Base-by-base conservation (phyloP, 1,140 invertebrate species). In the Temnothorax nylanderi region DNA sequence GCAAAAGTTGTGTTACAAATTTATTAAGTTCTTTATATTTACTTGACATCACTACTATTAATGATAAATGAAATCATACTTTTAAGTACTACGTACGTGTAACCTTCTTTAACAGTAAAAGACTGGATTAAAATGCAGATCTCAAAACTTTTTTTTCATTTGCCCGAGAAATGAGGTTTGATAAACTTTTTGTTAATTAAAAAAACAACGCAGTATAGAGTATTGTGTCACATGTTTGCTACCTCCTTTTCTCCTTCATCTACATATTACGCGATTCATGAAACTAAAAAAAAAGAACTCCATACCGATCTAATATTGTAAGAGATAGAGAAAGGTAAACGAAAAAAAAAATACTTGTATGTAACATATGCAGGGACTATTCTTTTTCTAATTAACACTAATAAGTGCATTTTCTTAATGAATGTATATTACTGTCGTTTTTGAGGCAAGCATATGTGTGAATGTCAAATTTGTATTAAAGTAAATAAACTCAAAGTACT, bases 401-500 rank as follows among this genome's bases (percentile, higher is more conserved):
- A 89, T 87, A 91, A 64, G 18, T 60, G 47, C 58, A 76, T 16
- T 65, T 41, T 78, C 54, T 85, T 67, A 88, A 91, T 85, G 90
- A 93, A 89, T 89, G 85, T 91, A 92, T 84, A 91, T 90, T 92
- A 86, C 88, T 86, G 71, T 90, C 90, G 77, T 92, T 92, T 93
- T 94, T 87, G 88, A 92, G 85, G 91, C 90, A 92, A 92, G 89
- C 88, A 93, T 92, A 91, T 92, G 93, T 93, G 92, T 94, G 94
- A 93, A 93, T 94, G 93, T 94, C 92, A 94, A 94, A 93, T 94
- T 94, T 94, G 93, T 94, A 94, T 94, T 92, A 93, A 93, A 94
- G 88, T 93, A 94, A 95, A 94, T 95, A 94, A 95, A 95, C 94
- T 94, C 92, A 91, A 91, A 93, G 91, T 92, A 92, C 92, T 94